phyloP scores from a whole-genome alignment of 2,113 vertebrate genomes.

The Acanthochromis polyacanthus region DNA sequence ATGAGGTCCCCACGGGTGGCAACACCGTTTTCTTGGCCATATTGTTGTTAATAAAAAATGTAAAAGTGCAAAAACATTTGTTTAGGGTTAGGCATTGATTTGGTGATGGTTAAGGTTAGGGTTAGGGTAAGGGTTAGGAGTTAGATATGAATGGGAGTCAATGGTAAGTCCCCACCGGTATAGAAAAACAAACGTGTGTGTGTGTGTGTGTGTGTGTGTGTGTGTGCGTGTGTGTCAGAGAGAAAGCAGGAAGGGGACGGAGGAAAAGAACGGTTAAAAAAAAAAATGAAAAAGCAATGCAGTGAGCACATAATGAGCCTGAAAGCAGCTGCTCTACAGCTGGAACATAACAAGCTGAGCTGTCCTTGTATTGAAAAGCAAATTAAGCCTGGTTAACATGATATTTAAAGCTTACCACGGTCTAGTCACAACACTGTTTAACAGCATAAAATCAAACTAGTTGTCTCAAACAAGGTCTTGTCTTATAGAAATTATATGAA shows the following conservation, averaged over 20 bases:
- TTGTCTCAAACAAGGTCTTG: neutral
- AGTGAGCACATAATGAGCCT: slow-evolving; percentile 44
- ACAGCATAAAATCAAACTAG: neutral
- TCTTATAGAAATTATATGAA: neutral
- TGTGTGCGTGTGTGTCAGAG: too few relatives aligned
- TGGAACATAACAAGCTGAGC: slow-evolving; percentile 48
- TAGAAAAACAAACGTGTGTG: too few relatives aligned
- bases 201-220: too few relatives aligned
- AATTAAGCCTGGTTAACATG: slow-evolving; percentile 55
- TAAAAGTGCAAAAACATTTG: too few relatives aligned
- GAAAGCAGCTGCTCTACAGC: slow-evolving; percentile 72
- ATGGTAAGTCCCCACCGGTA: too few relatives aligned
- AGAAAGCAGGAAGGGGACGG: slow-evolving; percentile 8
- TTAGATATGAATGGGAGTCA: too few relatives aligned
- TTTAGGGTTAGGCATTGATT: too few relatives aligned
- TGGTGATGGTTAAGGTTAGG: too few relatives aligned
- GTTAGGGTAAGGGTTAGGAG: too few relatives aligned
- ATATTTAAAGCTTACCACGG: slow-evolving; percentile 33
- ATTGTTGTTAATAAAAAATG: too few relatives aligned
- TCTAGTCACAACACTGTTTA: slow-evolving; percentile 14
- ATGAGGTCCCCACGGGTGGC: too few relatives aligned
- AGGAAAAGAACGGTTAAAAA: neutral
- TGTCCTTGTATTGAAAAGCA: slow-evolving; percentile 56
- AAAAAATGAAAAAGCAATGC: neutral
- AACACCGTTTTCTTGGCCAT: too few relatives aligned